These are phyloP conservation scores for Bombycilla garrulus DNA, from an alignment of 2,113 vertebrate genomes.

Conservation along the genomic window DNA sequence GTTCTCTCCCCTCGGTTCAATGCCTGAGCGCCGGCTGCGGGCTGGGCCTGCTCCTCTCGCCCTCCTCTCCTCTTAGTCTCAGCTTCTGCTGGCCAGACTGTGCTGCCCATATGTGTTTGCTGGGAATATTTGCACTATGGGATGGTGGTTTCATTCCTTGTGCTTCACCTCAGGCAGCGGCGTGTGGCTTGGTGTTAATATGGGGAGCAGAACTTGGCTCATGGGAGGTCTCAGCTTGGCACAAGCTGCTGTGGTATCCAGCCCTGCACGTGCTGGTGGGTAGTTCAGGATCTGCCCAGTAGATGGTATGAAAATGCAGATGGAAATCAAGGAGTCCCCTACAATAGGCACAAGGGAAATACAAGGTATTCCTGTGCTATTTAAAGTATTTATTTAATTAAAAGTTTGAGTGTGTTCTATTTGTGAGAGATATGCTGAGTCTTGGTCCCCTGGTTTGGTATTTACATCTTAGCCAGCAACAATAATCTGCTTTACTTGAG, in stretches of 20 bases:
- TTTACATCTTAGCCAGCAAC: background rate
- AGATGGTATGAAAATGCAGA: slow-evolving; percentile 48
- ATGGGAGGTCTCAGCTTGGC: background rate
- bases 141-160: background rate
- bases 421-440: background rate
- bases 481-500: background rate
- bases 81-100: background rate
- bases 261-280: background rate
- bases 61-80: background rate
- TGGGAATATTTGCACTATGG: background rate
- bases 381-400: background rate
- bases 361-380: background rate
- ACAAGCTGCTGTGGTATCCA: background rate
- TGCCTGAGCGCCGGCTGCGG: background rate
- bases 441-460: accelerated
- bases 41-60: background rate
- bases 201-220: background rate
- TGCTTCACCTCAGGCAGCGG: accelerated
- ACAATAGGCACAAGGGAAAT: background rate
- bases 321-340: background rate
- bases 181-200: background rate
- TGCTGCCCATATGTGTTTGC: background rate
- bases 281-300: slow-evolving; percentile 36
- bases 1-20: background rate
- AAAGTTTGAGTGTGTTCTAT: background rate